Evolutionary conservation across 2,888 invertebrate genomes (phyloP), one percentile per base, ranked within the genome.

Genomic region (Harpalus rufipes): DNA sequence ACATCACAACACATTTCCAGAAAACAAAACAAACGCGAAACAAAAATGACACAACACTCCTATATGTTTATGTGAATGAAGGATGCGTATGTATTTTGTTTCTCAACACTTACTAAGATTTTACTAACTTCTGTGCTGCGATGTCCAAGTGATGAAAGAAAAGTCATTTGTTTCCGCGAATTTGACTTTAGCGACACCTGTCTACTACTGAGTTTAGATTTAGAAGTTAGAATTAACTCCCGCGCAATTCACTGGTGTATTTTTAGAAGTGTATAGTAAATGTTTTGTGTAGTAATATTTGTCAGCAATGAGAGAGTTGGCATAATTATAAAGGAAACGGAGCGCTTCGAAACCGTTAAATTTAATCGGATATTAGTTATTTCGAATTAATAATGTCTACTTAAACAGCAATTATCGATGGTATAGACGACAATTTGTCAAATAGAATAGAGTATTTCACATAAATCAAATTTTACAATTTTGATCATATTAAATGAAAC

Each of bases 1-100:
- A 68, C 68, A 68, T 68, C 68, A 68, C 68, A 68, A 68, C 68
- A 68, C 68, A 25, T 68, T 68, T 68, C 68, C 68, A 39, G 68
- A 68, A 68, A 68, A 68, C 39, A 68, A 68, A 68, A 25, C 1
- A 32, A 32, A 39, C 25, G n/a, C 65, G 41, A 32, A 32, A 32
- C 32, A 32, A 32, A 3, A 32, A 32, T 32, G 6, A 80, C 63
- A 61, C 5, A 80, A 80, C 63, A 61, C n/a, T 39, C 41, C n/a
- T 14, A 18, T 41, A 39, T 80, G 80, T 80, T 80, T 80, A 63
- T 61, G 61, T 80, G 80, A 80, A 80, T 80, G 79, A 79, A 79
- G 14, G 80, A 12, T 10, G 25, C 10, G 25, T n/a, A 32, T 68
- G 68, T 32, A n/a, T 68, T 68, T 39, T 39, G 39, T 68, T 68